Conservation (phyloP, 1,140 invertebrate genomes). For the Olivierus martensii region DNA sequence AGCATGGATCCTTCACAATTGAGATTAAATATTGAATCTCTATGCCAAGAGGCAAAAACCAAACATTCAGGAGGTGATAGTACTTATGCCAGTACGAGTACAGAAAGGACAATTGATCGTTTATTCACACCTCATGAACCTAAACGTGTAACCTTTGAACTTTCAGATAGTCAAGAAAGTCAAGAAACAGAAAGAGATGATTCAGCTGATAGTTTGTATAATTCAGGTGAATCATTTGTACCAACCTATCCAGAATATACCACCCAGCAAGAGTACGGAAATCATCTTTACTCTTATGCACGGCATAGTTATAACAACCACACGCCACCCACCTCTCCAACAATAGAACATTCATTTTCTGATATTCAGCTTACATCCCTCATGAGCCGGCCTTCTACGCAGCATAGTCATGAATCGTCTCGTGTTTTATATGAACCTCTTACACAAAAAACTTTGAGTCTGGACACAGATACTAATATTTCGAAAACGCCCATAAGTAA, state of each 20-base stretch:
- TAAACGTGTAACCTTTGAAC: constrained; percentile 18
- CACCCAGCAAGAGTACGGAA: constrained; percentile 19
- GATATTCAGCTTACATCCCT: constrained; percentile 12
- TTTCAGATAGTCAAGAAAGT: constrained; percentile 7
- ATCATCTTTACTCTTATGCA: constrained; percentile 10
- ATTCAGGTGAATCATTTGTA: constrained; percentile 10
- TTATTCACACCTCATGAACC: constrained; percentile 14
- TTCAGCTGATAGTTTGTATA: constrained; percentile 10
- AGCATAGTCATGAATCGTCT: constrained; percentile 2
- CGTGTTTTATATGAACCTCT: constrained; percentile 1
- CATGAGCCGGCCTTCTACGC: not conserved
- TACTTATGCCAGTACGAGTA: constrained; percentile 12
- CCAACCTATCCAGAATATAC: constrained; percentile 16
- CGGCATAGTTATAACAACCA: constrained; percentile 10
- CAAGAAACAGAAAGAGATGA: constrained; percentile 9
- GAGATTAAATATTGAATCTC: constrained; percentile 7
- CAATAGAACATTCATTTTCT: constrained; percentile 11
- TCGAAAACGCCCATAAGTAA: constrained; percentile 1
- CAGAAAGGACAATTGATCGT: constrained; percentile 10
- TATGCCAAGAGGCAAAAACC: not conserved
- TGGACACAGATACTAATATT: not conserved
- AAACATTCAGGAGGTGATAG: constrained; percentile 4
- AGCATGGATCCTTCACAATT: constrained; percentile 6
- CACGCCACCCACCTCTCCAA: constrained; percentile 15
- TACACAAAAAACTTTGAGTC: constrained; percentile 7